Evolutionary conservation across 2,113 vertebrate species (phyloP).

Genomic region (Sialia sialis): DNA sequence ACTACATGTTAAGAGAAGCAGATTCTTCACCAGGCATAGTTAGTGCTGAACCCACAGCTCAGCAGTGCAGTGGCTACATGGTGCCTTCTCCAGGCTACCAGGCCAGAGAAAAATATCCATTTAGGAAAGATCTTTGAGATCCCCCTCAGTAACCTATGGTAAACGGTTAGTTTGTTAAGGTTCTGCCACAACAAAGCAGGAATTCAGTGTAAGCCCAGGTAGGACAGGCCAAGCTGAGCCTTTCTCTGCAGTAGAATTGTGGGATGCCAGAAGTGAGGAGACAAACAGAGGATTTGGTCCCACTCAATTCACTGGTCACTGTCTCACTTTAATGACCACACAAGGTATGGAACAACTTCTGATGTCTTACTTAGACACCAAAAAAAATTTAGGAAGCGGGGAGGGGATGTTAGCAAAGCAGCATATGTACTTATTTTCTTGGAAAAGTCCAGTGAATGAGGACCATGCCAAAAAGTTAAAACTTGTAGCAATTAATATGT

Average conservation of each 20-base stretch:
- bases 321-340: background rate
- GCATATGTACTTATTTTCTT: background rate
- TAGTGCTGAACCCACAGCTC: background rate
- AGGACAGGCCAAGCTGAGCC: background rate
- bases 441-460: background rate
- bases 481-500: background rate
- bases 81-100: background rate
- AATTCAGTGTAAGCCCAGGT: background rate
- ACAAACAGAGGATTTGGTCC: accelerated
- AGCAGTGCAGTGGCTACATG: background rate
- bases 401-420: background rate
- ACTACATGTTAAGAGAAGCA: accelerated
- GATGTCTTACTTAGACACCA: background rate
- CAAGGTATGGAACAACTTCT: background rate
- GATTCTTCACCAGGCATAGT: background rate
- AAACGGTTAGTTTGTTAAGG: background rate
- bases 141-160: no score
- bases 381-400: background rate
- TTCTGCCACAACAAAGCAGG: background rate
- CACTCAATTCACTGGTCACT: background rate
- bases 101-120: background rate
- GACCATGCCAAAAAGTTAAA: background rate
- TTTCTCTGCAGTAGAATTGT: background rate
- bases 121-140: background rate
- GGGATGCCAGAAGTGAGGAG: background rate